phyloP scores from a whole-genome alignment of 2,113 vertebrate genomes.

The Pseudopodoces humilis region DNA sequence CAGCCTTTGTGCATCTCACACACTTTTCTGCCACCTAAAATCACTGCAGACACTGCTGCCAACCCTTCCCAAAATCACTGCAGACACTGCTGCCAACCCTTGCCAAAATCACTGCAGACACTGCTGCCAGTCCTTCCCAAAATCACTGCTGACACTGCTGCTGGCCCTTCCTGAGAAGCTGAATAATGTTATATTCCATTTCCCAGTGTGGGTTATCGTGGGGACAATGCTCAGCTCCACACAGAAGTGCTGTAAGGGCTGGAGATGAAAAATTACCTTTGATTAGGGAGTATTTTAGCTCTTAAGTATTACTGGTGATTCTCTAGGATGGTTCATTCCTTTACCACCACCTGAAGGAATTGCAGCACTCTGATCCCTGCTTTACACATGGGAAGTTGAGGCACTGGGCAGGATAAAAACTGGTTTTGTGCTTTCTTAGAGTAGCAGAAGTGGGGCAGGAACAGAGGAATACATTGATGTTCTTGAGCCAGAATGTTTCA shows the following conservation, averaged over 20 bases:
- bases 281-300: neutral
- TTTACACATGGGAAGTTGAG: neutral
- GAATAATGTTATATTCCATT: neutral
- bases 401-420: neutral
- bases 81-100: too few relatives aligned
- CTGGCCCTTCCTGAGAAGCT: neutral
- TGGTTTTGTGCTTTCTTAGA: neutral
- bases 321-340: neutral
- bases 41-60: neutral
- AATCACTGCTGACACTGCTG: neutral
- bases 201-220: neutral
- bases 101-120: neutral
- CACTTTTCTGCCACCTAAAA: neutral
- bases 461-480: neutral
- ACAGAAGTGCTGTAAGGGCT: neutral
- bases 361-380: neutral
- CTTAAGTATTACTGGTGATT: neutral
- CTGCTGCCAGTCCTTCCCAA: neutral
- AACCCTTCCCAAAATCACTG: neutral
- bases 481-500: neutral
- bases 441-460: neutral
- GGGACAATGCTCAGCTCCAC: neutral
- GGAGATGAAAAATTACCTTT: neutral
- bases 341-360: neutral
- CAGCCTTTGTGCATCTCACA: neutral